Evolutionary conservation across 92 coral and sea anemone genomes (phyloP).

Genomic region (Phenganax stokvisi): DNA sequence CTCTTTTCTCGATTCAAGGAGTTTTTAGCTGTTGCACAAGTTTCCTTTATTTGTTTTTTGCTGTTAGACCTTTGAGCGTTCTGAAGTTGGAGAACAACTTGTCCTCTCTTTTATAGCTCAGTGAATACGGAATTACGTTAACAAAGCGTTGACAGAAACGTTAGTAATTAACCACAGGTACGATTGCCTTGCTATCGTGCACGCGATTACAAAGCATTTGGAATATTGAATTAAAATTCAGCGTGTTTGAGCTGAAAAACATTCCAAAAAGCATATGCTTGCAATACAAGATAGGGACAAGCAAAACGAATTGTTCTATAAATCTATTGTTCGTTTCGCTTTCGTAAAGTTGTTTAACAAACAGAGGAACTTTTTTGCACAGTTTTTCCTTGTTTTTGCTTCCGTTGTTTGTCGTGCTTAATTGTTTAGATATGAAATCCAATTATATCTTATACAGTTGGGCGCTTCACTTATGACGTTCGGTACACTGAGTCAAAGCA

Average conservation of each 20-base stretch:
- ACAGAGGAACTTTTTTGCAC: too few relatives aligned
- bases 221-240: slow-evolving; percentile 34
- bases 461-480: too few relatives aligned
- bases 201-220: slow-evolving; percentile 14
- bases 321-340: too few relatives aligned
- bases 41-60: too few relatives aligned
- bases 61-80: neutral
- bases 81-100: neutral
- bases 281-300: neutral
- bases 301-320: too few relatives aligned
- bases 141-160: neutral
- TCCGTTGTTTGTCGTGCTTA: too few relatives aligned
- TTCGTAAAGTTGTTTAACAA: too few relatives aligned
- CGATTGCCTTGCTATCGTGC: neutral
- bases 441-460: too few relatives aligned
- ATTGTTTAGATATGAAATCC: too few relatives aligned
- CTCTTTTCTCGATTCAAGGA: neutral
- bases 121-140: neutral
- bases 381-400: too few relatives aligned
- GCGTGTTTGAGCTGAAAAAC: neutral
- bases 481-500: too few relatives aligned
- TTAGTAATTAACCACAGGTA: slow-evolving; percentile 12
- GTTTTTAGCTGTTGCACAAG: neutral
- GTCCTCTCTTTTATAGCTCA: neutral
- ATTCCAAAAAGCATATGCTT: slow-evolving; percentile 11